Conservation (phyloP, 1,140 invertebrate genomes). For the Drosophila guanche region DNA sequence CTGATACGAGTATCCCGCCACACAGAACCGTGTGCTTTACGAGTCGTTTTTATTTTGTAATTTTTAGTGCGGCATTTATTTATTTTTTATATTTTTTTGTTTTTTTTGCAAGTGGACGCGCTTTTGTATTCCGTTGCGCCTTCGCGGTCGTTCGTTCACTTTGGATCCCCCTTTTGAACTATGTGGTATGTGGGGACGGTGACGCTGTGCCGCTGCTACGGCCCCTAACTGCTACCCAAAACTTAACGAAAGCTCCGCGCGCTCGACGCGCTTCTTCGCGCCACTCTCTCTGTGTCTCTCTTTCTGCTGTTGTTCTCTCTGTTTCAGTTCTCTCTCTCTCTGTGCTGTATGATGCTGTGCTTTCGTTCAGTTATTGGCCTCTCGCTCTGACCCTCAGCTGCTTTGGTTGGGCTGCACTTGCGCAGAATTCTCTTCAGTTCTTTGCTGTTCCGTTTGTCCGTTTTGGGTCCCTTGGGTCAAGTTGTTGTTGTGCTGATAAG, state of each 20-base stretch:
- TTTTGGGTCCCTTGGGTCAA: constrained; percentile 8
- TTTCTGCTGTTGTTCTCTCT: constrained; percentile 5
- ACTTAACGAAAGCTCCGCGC: constrained; percentile 39
- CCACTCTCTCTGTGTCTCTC: constrained; percentile 6
- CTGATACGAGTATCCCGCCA: constrained; percentile 7
- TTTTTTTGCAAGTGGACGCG: constrained; percentile 32
- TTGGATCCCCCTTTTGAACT: constrained; percentile 61
- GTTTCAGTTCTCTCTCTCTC: constrained; percentile 5
- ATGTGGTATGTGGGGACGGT: constrained; percentile 56
- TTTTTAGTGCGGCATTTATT: constrained; percentile 24
- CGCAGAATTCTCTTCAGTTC: constrained; percentile 45
- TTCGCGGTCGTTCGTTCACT: constrained; percentile 62
- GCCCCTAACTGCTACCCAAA: constrained; percentile 22
- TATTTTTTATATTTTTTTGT: constrained; percentile 29
- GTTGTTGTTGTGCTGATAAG: constrained; percentile 45
- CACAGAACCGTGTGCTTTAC: background rate
- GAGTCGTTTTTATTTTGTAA: constrained; percentile 52
- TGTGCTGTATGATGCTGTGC: constrained; percentile 32
- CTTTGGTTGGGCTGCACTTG: constrained; percentile 59
- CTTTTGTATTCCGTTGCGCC: constrained; percentile 72
- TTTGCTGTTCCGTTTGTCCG: constrained; percentile 11
- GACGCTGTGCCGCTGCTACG: constrained; percentile 12
- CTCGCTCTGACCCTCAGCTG: background rate
- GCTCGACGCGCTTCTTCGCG: constrained; percentile 3
- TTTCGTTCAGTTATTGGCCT: constrained; percentile 37